phyloP scores from a whole-genome alignment of 2,888 invertebrate genomes.

The Tetrapedia diversipes region DNA sequence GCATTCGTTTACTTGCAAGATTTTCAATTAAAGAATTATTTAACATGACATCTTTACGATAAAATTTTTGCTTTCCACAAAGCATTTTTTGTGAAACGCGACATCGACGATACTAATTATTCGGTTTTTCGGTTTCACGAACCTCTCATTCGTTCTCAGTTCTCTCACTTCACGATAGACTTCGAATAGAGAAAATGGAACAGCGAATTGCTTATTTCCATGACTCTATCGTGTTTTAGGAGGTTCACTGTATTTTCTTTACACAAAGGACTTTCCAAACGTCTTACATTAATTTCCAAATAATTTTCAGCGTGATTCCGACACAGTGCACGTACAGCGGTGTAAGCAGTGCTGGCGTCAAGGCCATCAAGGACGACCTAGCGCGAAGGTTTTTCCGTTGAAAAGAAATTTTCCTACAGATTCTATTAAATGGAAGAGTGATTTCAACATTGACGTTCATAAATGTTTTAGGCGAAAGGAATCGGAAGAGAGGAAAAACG shows the following conservation, averaged over 20 bases:
- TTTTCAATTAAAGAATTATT: too few relatives aligned
- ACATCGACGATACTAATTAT: too few relatives aligned
- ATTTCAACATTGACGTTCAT: not conserved
- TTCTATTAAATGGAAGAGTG: not conserved
- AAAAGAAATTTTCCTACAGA: not conserved
- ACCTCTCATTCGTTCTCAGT: too few relatives aligned
- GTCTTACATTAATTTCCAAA: conserved; percentile 3
- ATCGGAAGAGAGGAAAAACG: conserved; percentile 80
- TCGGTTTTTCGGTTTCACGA: too few relatives aligned
- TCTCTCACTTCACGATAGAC: too few relatives aligned
- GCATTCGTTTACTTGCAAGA: too few relatives aligned
- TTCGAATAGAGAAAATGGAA: too few relatives aligned
- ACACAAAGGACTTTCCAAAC: not conserved
- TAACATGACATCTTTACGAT: too few relatives aligned
- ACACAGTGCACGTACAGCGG: conserved; percentile 80
- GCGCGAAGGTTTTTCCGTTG: conserved; percentile 51
- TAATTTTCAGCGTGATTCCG: conserved; percentile 76
- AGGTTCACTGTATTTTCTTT: not conserved
- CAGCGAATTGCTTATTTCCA: too few relatives aligned
- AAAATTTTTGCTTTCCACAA: too few relatives aligned
- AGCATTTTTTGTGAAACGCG: too few relatives aligned
- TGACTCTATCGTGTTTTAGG: too few relatives aligned
- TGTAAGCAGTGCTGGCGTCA: conserved; percentile 58
- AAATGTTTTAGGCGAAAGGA: conserved; percentile 67
- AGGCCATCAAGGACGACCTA: conserved; percentile 65